These are phyloP conservation scores for Megastigmus dorsalis DNA, from an alignment of 2,888 invertebrate species.

Conservation along the genomic window DNA sequence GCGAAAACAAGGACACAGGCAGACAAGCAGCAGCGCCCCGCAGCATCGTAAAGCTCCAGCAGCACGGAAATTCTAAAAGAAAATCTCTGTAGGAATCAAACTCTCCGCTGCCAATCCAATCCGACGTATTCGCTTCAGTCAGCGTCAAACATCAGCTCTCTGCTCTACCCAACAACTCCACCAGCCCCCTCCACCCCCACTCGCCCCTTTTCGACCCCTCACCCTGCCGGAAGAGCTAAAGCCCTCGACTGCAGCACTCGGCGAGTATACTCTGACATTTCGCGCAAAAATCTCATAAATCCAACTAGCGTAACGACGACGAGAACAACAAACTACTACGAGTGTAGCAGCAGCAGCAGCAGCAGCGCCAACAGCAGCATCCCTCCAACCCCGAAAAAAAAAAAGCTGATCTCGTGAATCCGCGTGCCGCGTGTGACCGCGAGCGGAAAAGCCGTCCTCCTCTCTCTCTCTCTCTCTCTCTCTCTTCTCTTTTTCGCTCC, in stretches of 20 bases:
- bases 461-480: background rate
- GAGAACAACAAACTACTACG: too few relatives aligned
- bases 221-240: background rate
- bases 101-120: background rate
- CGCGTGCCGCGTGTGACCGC: constrained; percentile 5
- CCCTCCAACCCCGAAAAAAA: too few relatives aligned
- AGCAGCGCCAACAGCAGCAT: too few relatives aligned
- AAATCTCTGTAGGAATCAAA: too few relatives aligned
- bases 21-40: too few relatives aligned
- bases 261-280: constrained; percentile 1
- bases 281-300: constrained; percentile 43
- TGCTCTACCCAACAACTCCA: too few relatives aligned
- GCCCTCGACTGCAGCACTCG: background rate
- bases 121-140: background rate
- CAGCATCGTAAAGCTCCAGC: too few relatives aligned
- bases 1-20: too few relatives aligned
- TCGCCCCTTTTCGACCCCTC: too few relatives aligned
- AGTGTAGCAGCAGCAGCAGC: too few relatives aligned
- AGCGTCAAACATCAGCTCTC: background rate
- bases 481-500: background rate
- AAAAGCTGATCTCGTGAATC: constrained; percentile 14
- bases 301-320: background rate
- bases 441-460: background rate
- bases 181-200: too few relatives aligned
- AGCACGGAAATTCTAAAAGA: too few relatives aligned